A percentile compares a stretch with the other conserved stretches of the same genome.
phyloP scores from a whole-genome alignment of 1,140 invertebrate genomes.

The Micrasema minimum region DNA sequence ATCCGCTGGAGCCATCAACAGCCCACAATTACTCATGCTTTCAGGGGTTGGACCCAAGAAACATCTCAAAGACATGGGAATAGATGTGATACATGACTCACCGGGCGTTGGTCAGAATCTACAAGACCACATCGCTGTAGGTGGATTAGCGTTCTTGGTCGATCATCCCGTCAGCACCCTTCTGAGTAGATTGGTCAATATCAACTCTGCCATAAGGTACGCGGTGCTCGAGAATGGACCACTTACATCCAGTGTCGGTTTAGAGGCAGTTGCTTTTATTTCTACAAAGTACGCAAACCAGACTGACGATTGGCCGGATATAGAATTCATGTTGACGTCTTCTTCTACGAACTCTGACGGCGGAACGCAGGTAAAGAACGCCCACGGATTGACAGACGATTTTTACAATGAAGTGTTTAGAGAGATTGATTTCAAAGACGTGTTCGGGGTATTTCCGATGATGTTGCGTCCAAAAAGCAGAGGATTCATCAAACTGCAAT shows the following conservation, averaged over 20 bases:
- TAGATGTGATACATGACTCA: conserved; percentile 76
- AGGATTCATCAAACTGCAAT: conserved; percentile 80
- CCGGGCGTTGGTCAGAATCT: conserved; percentile 84
- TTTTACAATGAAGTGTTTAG: conserved; percentile 81
- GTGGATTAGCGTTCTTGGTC: conserved; percentile 82
- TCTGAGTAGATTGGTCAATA: conserved; percentile 78
- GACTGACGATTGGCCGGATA: conserved; percentile 88
- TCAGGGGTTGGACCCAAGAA: conserved; percentile 82
- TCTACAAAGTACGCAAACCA: conserved; percentile 87
- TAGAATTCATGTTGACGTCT: conserved; percentile 90
- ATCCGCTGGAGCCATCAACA: conserved; percentile 80
- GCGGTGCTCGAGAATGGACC: conserved; percentile 83
- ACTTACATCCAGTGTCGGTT: conserved; percentile 81
- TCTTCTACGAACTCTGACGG: conserved; percentile 82
- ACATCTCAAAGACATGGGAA: conserved; percentile 75
- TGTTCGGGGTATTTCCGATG: conserved; percentile 86
- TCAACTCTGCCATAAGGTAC: conserved; percentile 81
- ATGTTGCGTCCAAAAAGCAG: conserved; percentile 86
- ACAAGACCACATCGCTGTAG: conserved; percentile 86
- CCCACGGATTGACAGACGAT: conserved; percentile 81
- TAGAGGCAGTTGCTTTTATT: conserved; percentile 87
- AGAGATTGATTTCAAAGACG: conserved; percentile 76
- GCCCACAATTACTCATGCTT: conserved; percentile 85
- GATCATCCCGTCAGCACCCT: conserved; percentile 82
- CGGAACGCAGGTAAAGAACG: conserved; percentile 78